Conservation (phyloP, 2,888 invertebrate genomes). For the Pantelozetes paolii region DNA sequence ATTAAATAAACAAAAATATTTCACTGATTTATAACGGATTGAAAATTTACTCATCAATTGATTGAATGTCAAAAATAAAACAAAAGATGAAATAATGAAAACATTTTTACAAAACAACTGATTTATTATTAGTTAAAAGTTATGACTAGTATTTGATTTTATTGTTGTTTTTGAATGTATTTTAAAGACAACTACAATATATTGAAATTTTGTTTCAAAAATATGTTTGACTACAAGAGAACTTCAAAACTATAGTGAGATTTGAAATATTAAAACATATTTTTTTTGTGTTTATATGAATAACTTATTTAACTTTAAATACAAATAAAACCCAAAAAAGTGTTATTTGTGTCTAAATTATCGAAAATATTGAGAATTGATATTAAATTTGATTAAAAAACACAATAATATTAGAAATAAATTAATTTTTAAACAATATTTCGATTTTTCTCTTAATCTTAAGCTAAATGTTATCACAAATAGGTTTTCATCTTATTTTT, state of each 20-base stretch:
- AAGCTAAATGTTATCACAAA: conserved; percentile 16
- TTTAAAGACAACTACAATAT: conserved; percentile 8
- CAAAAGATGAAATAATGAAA: neutral
- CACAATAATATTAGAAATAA: too few species aligned
- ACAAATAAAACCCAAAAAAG: conserved; percentile 2
- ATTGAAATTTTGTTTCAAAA: conserved; percentile 16
- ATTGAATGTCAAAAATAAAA: neutral
- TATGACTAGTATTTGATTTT: conserved; percentile 26
- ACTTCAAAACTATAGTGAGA: conserved; percentile 25
- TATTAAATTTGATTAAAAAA: conserved; percentile 7
- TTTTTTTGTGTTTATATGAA: neutral
- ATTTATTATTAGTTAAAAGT: conserved; percentile 17
- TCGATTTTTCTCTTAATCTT: conserved; percentile 12
- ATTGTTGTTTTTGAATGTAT: neutral
- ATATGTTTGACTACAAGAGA: conserved; percentile 22
- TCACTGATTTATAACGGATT: too few species aligned
- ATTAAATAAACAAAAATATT: conserved; percentile 8
- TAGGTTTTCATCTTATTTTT: neutral
- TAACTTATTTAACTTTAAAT: neutral
- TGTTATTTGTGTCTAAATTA: neutral
- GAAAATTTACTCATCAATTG: too few species aligned
- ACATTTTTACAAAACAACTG: conserved; percentile 20
- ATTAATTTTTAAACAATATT: conserved; percentile 27
- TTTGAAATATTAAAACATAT: neutral
- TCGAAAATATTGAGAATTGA: neutral